These are phyloP conservation scores for Hemibagrus guttatus DNA, from an alignment of 2,797 vertebrate species.

Conservation along the genomic window DNA sequence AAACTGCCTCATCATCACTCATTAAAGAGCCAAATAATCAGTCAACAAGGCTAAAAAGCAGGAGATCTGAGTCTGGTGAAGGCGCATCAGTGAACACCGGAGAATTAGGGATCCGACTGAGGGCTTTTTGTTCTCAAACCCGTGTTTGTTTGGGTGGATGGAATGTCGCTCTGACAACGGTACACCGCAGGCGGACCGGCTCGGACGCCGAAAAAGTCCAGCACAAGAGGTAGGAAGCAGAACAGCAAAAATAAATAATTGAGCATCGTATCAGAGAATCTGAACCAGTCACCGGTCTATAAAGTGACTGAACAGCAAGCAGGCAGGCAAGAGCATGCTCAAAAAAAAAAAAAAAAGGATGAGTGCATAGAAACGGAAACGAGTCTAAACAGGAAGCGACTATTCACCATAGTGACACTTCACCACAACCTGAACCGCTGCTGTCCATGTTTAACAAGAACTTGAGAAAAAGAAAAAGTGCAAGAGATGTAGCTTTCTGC, in stretches of 20 bases:
- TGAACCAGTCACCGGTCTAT: neutral
- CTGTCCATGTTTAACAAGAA: neutral
- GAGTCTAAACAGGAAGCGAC: slow-evolving; percentile 7
- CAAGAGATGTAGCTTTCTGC: neutral
- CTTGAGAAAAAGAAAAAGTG: neutral
- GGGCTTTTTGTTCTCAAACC: slow-evolving; percentile 32
- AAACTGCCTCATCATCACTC: neutral
- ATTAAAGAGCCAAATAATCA: neutral
- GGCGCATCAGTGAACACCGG: slow-evolving; percentile 19
- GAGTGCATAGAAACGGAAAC: slow-evolving; percentile 34
- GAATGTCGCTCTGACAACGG: slow-evolving; percentile 38
- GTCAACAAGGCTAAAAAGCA: neutral
- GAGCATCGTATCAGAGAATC: neutral
- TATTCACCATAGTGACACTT: neutral
- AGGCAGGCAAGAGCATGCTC: neutral
- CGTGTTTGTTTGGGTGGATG: slow-evolving; percentile 32
- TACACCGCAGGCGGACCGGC: neutral
- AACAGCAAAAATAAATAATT: neutral
- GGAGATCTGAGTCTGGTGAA: slow-evolving; percentile 6
- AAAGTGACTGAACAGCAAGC: neutral
- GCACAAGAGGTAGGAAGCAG: neutral
- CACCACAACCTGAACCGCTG: slow-evolving; percentile 1
- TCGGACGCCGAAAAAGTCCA: neutral
- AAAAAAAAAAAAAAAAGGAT: neutral
- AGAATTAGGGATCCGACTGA: neutral